Conservation (phyloP, 37 sponge, comb jelly and placozoan genomes). For the Chondrosia reniformis region DNA sequence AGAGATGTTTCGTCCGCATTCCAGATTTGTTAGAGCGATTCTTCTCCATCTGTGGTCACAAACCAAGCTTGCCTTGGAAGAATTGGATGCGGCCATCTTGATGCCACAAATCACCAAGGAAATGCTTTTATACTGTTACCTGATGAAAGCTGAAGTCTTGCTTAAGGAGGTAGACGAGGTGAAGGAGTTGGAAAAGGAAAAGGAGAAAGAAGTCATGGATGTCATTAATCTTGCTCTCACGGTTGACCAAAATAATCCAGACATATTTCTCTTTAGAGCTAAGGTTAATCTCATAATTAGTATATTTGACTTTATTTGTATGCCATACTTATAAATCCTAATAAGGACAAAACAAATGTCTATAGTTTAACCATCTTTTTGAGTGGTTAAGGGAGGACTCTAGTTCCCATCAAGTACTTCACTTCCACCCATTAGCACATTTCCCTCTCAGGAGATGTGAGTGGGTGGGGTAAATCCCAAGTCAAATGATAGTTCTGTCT, state of each 20-base stretch:
- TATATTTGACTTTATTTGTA: constrained; percentile 15
- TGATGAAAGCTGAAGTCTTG: constrained; percentile 9
- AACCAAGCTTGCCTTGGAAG: not conserved
- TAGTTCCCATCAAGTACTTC: too few relatives aligned
- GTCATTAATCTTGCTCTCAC: constrained; percentile 30
- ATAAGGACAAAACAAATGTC: too few relatives aligned
- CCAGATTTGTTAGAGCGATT: not conserved
- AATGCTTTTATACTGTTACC: not conserved
- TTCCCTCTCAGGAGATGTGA: too few relatives aligned
- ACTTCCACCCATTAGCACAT: too few relatives aligned
- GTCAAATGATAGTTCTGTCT: too few relatives aligned
- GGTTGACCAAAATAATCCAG: constrained; percentile 25
- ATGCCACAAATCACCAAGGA: not conserved
- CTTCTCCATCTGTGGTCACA: not conserved
- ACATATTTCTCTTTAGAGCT: constrained; percentile 53
- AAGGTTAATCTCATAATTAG: constrained; percentile 27
- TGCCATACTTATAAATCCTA: too few relatives aligned
- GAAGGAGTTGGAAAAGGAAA: not conserved
- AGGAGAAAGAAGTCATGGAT: not conserved
- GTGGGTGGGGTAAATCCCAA: too few relatives aligned
- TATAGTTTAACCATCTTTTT: too few relatives aligned
- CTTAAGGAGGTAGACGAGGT: too few relatives aligned
- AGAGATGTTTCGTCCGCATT: not conserved
- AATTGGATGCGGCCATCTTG: not conserved
- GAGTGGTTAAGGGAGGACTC: too few relatives aligned